Base-by-base conservation (phyloP, 2,113 vertebrate genomes). In the Scartelaos histophorus region DNA sequence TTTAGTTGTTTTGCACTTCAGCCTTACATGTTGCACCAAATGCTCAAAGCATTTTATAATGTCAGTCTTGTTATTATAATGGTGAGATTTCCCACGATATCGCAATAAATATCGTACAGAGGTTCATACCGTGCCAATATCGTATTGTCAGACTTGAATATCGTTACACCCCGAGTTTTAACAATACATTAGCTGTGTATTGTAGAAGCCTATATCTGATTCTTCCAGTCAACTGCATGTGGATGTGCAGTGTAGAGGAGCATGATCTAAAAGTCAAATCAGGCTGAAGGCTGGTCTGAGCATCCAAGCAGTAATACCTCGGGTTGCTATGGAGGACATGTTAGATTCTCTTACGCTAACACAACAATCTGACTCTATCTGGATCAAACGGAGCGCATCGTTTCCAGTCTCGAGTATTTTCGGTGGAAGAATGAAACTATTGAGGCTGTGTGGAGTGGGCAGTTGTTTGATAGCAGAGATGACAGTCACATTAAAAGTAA, bases 381-480 rank as follows among this genome's bases (percentile, higher is more conserved):
- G 25, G 57, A 65, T 25, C 76, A 76, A 68, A 56, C 9, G 49
- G 13, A 24, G 21, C 3, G 7, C 25, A 13, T 47, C 67, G 25
- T 76, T 68, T 54, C 16, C 58, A 38, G 66, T 45, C 17, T 58
- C 16, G 57, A 54, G 70, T 53, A 47, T 75, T 80, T 76, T 74
- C 56, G 74, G 34, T 76, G 56, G 76, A 45, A 75, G 73, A 70
- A 75, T 80, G 47, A 62, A 46, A 69, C 58, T 65, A 66, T 75
- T 68, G 77, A 25, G 62, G 38, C 61, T 54, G 81, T 53, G 57
- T 74, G 67, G 73, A 45, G 74, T 54, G 53, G 79, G 64, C 86
- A 73, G 86, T 79, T 84, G 73, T 85, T 76, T 56, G 77, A 84
- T 74, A 85, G 84, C 79, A 77, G 70, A 87, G 85, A 89, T 84